phyloP scores from a whole-genome alignment of 2,797 vertebrate species.

The Hypotaenidia philippensis region DNA sequence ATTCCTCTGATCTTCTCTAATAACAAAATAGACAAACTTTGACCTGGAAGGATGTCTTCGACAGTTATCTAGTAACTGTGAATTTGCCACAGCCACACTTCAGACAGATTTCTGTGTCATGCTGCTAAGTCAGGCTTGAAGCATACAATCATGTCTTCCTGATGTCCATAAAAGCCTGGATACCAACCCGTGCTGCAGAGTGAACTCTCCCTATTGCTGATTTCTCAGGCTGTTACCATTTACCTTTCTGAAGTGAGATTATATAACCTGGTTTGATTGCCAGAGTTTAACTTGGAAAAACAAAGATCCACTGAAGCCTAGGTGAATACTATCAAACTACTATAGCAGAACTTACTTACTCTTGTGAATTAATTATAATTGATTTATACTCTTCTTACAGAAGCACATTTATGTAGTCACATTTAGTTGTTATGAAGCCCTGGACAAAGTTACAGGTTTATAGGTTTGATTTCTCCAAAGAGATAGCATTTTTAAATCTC shows the following conservation, averaged over 20 bases:
- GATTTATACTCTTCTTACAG: neutral
- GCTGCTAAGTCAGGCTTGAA: neutral
- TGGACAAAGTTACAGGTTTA: neutral
- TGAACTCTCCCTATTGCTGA: neutral
- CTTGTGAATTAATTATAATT: neutral
- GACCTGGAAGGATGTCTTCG: neutral
- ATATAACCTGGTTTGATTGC: neutral
- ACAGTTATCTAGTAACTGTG: neutral
- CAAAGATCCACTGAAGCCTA: neutral
- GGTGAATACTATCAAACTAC: neutral
- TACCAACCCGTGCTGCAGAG: neutral
- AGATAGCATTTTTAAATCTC: neutral
- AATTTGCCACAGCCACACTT: neutral
- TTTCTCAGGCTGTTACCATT: neutral
- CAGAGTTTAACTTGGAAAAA: neutral
- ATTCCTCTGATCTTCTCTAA: neutral
- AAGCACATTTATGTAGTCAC: neutral
- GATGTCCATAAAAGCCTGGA: neutral
- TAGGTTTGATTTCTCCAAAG: neutral
- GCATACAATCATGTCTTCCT: neutral
- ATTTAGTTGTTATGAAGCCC: neutral
- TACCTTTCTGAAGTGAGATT: neutral
- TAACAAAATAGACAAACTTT: conserved; percentile 25
- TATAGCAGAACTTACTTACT: neutral
- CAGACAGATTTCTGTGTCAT: neutral